Base-by-base conservation (phyloP, 2,797 vertebrate species). In the Nothura maculosa region DNA sequence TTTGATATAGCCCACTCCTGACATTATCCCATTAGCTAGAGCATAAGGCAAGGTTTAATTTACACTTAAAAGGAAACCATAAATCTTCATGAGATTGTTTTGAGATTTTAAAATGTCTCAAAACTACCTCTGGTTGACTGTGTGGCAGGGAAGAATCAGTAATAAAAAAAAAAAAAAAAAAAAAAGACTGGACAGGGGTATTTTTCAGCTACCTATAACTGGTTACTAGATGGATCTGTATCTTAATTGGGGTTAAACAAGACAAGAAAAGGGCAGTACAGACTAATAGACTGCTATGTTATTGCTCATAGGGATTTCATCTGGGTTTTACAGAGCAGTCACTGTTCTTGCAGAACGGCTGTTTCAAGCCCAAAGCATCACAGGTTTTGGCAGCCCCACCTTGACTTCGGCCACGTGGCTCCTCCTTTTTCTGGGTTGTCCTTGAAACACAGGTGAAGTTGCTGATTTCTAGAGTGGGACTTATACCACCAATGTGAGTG, bases 101-200 rank as follows among this genome's bases (percentile, higher is more conserved):
- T 24, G 21, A 38, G 27, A 72, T 74, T 57, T 79, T 19, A 81
- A 63, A 11, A 12, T 85, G 32, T 60, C 73, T 80, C 57, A 85
- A 1, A 68, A 14, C 43, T 79, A 9, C 27, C 87, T 81, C 47
- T 66, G 78, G 67, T 1, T 21, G n/a, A 81, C 43, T 47, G 4
- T 62, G 28, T 75, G 17, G 55, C 36, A 70, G 48, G 38, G 34
- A 52, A 62, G 78, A 81, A 58, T 3, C 32, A 52, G 36, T 8
- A 83, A 79, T 32, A 75, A 57, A 88, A 57, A 88, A 58, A 87
- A 81, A 62, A 88, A 21, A 57, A 75, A 57, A 88, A 57, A 88
- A 58, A 87, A 81, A 62, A 88, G 24, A 57, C 52, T 60, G 4
- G 30, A 50, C 15, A 84, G 43, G 34, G 34, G 55, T 28, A 24